phyloP scores from a whole-genome alignment of 2,113 vertebrate genomes.

The Pachycephala philippinensis region DNA sequence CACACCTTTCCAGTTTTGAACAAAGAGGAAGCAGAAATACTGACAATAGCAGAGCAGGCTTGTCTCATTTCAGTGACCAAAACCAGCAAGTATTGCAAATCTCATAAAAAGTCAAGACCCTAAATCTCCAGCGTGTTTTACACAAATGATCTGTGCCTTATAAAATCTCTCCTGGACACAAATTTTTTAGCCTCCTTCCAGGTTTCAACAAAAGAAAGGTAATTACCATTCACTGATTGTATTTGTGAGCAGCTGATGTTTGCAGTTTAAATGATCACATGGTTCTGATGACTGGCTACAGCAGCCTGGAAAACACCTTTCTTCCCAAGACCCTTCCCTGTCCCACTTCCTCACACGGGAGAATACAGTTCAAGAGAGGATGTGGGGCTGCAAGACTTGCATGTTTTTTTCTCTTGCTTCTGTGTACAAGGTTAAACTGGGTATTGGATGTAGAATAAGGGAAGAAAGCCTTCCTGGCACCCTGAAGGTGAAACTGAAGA shows the following conservation, averaged over 20 bases:
- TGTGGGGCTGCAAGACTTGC: background rate
- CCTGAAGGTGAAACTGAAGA: background rate
- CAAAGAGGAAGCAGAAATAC: background rate
- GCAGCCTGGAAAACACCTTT: background rate
- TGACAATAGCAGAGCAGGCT: background rate
- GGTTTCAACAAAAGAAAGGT: background rate
- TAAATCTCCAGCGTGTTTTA: background rate
- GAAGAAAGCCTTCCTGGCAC: background rate
- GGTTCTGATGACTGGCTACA: background rate
- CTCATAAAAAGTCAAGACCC: background rate
- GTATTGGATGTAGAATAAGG: background rate
- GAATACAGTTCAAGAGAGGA: background rate
- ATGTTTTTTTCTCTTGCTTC: background rate
- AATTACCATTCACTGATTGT: background rate
- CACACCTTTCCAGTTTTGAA: background rate
- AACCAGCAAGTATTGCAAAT: background rate
- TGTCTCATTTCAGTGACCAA: background rate
- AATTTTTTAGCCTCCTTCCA: background rate
- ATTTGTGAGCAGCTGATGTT: background rate
- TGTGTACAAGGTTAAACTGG: background rate
- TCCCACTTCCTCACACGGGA: background rate
- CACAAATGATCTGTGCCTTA: background rate
- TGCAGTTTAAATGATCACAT: background rate
- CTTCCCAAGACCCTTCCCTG: background rate
- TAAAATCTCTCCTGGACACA: background rate